These are phyloP conservation scores for Drosophila fulvimacula DNA, from an alignment of 2,888 invertebrate genomes.

Conservation along the genomic window DNA sequence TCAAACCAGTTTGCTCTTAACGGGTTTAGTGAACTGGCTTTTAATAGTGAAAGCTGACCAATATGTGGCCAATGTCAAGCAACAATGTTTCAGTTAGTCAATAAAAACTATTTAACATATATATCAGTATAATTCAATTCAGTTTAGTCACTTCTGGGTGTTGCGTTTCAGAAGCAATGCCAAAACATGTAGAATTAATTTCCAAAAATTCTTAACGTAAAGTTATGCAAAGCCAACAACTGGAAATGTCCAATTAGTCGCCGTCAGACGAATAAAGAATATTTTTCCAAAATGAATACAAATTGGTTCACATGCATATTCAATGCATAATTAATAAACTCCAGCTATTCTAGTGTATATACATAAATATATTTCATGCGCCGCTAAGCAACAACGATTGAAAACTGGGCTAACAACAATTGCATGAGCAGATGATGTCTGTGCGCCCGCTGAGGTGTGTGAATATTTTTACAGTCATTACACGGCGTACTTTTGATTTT, in stretches of 20 bases:
- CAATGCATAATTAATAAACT: slow-evolving; percentile 23
- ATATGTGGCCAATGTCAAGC: slow-evolving; percentile 33
- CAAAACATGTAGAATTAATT: neutral
- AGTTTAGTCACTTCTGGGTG: neutral
- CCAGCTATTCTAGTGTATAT: slow-evolving; percentile 27
- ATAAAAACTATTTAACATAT: slow-evolving; percentile 13
- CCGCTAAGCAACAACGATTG: slow-evolving; percentile 42
- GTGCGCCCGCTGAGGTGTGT: slow-evolving; percentile 63
- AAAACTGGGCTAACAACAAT: slow-evolving; percentile 76
- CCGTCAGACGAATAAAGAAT: slow-evolving; percentile 13
- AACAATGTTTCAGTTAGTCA: slow-evolving; percentile 3
- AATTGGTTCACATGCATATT: slow-evolving; percentile 23
- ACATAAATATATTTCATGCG: slow-evolving; percentile 47
- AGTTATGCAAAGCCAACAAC: slow-evolving; percentile 24
- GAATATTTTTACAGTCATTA: slow-evolving; percentile 72
- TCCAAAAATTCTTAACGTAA: slow-evolving; percentile 3
- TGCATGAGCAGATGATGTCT: slow-evolving; percentile 65
- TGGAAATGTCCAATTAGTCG: slow-evolving; percentile 24
- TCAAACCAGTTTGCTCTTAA: slow-evolving; percentile 36
- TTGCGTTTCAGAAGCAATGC: neutral
- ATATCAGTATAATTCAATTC: neutral
- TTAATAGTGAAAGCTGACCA: slow-evolving; percentile 27
- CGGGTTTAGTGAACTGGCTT: slow-evolving; percentile 35
- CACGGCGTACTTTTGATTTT: slow-evolving; percentile 51
- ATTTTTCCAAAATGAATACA: slow-evolving; percentile 6